Conservation (phyloP, 1,140 invertebrate genomes). For the Sminthurides bifidus region DNA sequence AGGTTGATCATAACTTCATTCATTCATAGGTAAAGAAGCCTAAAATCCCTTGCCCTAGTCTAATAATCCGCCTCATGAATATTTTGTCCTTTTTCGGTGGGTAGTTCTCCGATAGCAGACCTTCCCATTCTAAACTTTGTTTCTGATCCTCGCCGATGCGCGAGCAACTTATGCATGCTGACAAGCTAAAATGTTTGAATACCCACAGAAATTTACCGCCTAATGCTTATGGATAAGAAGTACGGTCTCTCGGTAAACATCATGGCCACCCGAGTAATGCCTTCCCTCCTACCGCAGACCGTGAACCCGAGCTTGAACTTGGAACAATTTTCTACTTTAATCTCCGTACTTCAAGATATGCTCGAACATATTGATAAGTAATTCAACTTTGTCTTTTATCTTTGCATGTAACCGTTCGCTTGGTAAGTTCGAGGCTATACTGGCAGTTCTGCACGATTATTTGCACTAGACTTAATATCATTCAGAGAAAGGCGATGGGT, state of each 20-base stretch:
- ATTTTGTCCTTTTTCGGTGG: neutral
- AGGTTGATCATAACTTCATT: too few relatives aligned
- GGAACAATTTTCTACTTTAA: constrained; percentile 74
- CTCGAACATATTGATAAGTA: constrained; percentile 75
- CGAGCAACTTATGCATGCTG: neutral
- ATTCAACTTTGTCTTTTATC: constrained; percentile 2
- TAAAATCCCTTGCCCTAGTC: too few relatives aligned
- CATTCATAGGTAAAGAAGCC: too few relatives aligned
- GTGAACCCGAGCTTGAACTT: constrained; percentile 79
- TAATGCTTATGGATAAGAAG: constrained; percentile 81
- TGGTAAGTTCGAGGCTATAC: too few relatives aligned
- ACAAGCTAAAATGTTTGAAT: constrained; percentile 6
- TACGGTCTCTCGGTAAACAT: constrained; percentile 83
- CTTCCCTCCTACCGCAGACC: constrained; percentile 77
- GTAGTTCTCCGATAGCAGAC: neutral
- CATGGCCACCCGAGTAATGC: constrained; percentile 88
- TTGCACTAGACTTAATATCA: too few relatives aligned
- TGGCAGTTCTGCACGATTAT: too few relatives aligned
- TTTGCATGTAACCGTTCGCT: neutral
- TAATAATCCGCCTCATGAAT: too few relatives aligned
- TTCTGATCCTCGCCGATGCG: neutral
- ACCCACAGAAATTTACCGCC: constrained; percentile 74
- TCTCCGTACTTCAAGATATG: constrained; percentile 89
- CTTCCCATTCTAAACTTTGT: neutral
- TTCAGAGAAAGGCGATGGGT: too few relatives aligned